Base-by-base conservation (phyloP, 1,140 invertebrate species). In the Doryteuthis pealeii region DNA sequence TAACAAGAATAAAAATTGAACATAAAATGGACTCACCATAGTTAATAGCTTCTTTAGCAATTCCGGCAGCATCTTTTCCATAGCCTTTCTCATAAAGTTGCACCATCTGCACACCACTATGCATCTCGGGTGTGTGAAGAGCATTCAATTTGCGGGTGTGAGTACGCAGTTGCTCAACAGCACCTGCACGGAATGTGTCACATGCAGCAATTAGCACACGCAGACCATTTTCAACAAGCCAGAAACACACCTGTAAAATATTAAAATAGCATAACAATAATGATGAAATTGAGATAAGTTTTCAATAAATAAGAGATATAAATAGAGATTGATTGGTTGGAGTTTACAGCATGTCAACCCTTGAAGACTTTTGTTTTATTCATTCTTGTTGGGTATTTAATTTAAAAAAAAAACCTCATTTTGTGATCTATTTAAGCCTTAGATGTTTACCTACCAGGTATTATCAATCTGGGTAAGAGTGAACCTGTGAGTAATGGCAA, bases 121-220 rank as follows among this genome's bases (percentile, higher is more conserved):
- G 81, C 40, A 71, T 76, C n/a, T 92, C 90, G 0, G 93, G 86
- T 12, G 96, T 95, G 89, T 99, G 97, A 73, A 99, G 89, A 12
- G 96, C 95, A 88, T 98, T 98, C 77, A 99, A 89, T 84, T 98
- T 95, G 30, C 94, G 91, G 78, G 93, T 94, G 87, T 99, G 98
- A 2, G 98, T 99, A 30, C 97, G 91, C 70, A 99, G 89, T 87
- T 99, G 98, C 88, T 99, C 98, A 3, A 99, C 98, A 72, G 98
- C 98, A 65, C 98, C 98, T 35, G 98, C 97, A 81, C 98, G 91
- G 90, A 99, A 99, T 62, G 98, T 99, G 89, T 99, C 98, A 87
- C 98, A 99, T 49, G 98, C 98, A 22, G 98, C 98, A 76, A 99
- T 99, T 80, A 99, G 87, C 22, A 99, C 98, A 62, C 94, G 92